Evolutionary conservation across 2,113 vertebrate species (phyloP).

Genomic region (Heterotilapia buettikoferi): DNA sequence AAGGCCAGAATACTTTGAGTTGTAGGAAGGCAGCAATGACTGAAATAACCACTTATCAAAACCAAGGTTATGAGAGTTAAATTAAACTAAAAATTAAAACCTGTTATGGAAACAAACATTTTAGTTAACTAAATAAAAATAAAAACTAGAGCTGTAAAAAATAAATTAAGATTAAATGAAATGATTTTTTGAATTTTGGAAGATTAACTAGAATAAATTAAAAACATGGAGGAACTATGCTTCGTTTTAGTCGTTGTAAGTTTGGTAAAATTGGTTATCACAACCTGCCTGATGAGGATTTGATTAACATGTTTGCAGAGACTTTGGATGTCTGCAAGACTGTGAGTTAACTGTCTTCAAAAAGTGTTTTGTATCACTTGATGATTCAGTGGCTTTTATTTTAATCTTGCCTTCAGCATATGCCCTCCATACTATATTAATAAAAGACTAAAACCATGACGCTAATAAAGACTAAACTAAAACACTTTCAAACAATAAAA

Average conservation of each 20-base stretch:
- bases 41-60: too few species aligned
- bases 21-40: too few species aligned
- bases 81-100: neutral
- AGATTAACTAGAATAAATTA: too few species aligned
- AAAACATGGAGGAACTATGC: neutral
- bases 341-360: too few species aligned
- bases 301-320: neutral
- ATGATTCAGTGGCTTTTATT: too few species aligned
- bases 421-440: neutral
- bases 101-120: neutral
- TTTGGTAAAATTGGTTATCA: neutral
- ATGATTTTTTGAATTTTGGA: neutral
- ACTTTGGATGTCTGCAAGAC: neutral
- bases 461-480: neutral
- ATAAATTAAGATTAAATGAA: too few species aligned
- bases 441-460: too few species aligned
- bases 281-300: neutral
- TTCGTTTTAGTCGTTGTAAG: neutral
- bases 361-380: neutral
- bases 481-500: neutral
- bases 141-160: neutral
- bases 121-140: neutral
- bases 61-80: too few species aligned
- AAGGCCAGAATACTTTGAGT: too few species aligned
- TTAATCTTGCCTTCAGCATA: neutral